Conservation (phyloP, 92 coral and sea anemone genomes). For the Palythoa grandis region DNA sequence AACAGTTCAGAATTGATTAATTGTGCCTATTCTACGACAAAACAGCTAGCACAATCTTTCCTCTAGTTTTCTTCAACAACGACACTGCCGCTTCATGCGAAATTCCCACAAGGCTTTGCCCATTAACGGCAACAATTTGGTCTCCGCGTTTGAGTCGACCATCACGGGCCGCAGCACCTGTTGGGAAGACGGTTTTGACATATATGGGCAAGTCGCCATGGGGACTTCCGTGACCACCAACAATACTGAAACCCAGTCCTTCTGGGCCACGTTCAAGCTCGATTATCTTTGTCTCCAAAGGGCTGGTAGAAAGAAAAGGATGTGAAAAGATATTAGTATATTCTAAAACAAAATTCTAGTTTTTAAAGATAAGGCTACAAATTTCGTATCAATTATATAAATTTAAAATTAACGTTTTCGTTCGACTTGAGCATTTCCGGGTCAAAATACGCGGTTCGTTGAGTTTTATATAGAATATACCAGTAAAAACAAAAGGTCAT, state of each 20-base stretch:
- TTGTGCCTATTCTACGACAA: constrained; percentile 48
- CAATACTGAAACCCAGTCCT: constrained; percentile 99
- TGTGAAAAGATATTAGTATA: too few relatives aligned
- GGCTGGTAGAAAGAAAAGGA: constrained; percentile 58
- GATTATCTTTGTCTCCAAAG: constrained; percentile 87
- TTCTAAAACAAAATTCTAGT: too few relatives aligned
- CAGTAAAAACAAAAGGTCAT: too few relatives aligned
- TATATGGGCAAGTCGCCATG: constrained; percentile 99
- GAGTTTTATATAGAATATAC: too few relatives aligned
- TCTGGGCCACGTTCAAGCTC: constrained; percentile 99
- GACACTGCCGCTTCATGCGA: constrained; percentile 96
- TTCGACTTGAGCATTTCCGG: too few relatives aligned
- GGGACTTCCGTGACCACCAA: constrained; percentile 99
- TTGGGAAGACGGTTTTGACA: constrained; percentile 99
- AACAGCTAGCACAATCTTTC: constrained; percentile 80
- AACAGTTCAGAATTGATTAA: background rate
- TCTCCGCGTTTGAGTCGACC: constrained; percentile 96
- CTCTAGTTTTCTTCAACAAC: constrained; percentile 88
- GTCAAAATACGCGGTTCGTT: too few relatives aligned
- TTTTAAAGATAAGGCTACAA: too few relatives aligned
- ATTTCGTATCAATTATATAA: too few relatives aligned
- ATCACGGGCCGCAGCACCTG: constrained; percentile 99
- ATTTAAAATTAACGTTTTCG: too few relatives aligned
- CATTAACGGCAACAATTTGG: constrained; percentile 95
- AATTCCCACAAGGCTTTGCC: constrained; percentile 90